Percentiles rank a stretch among this genome's conserved stretches.
phyloP scores from a whole-genome alignment of 2,888 invertebrate genomes.

The Rhorus exstirpatorius region DNA sequence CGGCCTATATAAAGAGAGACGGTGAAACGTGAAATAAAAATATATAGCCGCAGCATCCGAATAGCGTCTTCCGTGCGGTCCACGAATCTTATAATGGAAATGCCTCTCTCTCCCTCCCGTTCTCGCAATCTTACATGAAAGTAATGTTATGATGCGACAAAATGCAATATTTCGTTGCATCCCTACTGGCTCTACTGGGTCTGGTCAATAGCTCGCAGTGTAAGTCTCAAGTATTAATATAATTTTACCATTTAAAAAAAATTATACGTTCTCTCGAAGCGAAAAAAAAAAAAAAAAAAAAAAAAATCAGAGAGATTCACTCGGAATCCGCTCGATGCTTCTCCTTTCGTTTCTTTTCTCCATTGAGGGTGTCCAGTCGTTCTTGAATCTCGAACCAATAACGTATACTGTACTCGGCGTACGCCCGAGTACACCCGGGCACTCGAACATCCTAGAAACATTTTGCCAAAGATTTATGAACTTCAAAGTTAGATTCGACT shows the following conservation, averaged over 20 bases:
- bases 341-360: too few species aligned
- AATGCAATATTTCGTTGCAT: slow-evolving; percentile 71
- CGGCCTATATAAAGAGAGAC: slow-evolving; percentile 20
- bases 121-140: background rate
- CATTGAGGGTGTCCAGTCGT: too few species aligned
- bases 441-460: too few species aligned
- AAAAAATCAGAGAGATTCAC: background rate
- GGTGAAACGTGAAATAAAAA: slow-evolving; percentile 9
- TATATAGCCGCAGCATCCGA: slow-evolving; percentile 26
- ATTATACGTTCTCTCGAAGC: too few species aligned
- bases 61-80: slow-evolving; percentile 24
- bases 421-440: too few species aligned
- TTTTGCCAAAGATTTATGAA: too few species aligned
- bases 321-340: too few species aligned
- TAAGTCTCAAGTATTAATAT: slow-evolving; percentile 45
- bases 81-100: slow-evolving; percentile 28
- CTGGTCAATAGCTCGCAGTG: slow-evolving; percentile 66
- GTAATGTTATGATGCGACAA: slow-evolving; percentile 71
- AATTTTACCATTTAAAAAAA: slow-evolving; percentile 5
- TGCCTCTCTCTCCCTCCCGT: slow-evolving; percentile 20
- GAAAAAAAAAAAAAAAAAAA: background rate
- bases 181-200: slow-evolving; percentile 64
- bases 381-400: too few species aligned
- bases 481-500: too few species aligned
- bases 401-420: too few species aligned